A percentile compares a stretch with the other conserved stretches of the same genome.
phyloP scores from a whole-genome alignment of 2,113 vertebrate species.

The Gorilla gorilla region DNA sequence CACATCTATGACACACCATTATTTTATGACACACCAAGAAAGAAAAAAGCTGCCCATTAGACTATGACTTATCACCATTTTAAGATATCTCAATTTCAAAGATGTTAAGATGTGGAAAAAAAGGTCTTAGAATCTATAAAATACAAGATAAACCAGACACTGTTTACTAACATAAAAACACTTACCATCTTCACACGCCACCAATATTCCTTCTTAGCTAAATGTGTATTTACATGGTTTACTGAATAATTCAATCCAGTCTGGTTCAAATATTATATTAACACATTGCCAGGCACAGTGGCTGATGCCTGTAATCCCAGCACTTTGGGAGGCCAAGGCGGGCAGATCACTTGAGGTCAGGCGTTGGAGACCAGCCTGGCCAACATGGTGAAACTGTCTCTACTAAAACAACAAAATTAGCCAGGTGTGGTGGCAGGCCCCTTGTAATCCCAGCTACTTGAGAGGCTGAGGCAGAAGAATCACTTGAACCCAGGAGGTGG shows the following conservation, averaged over 20 bases:
- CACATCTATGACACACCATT: neutral
- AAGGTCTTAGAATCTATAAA: slow-evolving; percentile 43
- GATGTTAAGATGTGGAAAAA: slow-evolving; percentile 22
- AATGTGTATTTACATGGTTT: slow-evolving; percentile 11
- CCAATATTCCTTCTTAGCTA: slow-evolving; percentile 42
- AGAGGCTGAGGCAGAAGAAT: no score
- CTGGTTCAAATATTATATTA: slow-evolving; percentile 27
- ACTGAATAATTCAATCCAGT: slow-evolving; percentile 40
- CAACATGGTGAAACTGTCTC: no score
- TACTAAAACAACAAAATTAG: no score
- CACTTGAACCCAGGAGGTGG: no score
- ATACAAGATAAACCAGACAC: slow-evolving; percentile 24
- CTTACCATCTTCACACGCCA: slow-evolving; percentile 42
- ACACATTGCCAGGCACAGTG: neutral
- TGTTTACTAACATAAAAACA: slow-evolving; percentile 56
- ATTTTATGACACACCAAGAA: slow-evolving; percentile 30
- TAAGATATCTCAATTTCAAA: slow-evolving; percentile 59
- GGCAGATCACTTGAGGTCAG: no score
- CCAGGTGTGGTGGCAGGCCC: no score
- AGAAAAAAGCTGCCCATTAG: slow-evolving; percentile 25
- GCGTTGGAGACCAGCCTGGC: no score
- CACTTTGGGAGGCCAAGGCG: no score
- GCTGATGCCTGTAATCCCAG: no score
- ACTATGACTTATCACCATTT: slow-evolving; percentile 24
- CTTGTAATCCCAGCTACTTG: no score